Percentiles rank a stretch among this genome's conserved stretches.
Conservation (phyloP, 2,113 vertebrate species). For the Zootoca vivipara region DNA sequence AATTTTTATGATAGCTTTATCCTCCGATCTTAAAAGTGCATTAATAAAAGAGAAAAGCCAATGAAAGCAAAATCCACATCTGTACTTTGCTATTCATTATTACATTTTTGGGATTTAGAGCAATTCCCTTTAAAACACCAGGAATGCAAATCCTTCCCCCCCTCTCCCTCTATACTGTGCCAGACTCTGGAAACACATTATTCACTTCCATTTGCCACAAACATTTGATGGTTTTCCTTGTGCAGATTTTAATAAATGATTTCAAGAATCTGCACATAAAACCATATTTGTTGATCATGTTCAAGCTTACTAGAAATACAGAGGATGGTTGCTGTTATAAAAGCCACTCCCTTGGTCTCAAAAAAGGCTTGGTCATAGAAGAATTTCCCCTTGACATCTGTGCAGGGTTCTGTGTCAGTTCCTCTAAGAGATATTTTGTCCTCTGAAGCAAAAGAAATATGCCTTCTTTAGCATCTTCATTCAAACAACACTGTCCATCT, state of each 20-base stretch:
- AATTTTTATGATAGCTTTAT: not conserved
- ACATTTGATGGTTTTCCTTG: constrained; percentile 25
- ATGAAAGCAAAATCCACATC: not conserved
- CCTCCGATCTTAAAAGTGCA: not conserved
- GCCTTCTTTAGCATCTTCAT: constrained; percentile 24
- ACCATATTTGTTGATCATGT: constrained; percentile 43
- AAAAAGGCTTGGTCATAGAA: not conserved
- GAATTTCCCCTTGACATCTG: constrained; percentile 21
- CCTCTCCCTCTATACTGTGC: constrained; percentile 15
- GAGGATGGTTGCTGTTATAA: constrained; percentile 17
- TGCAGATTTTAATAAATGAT: constrained; percentile 40
- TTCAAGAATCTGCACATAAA: constrained; percentile 44
- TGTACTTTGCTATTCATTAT: not conserved
- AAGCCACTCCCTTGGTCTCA: constrained; percentile 9
- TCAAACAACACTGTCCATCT: constrained; percentile 17
- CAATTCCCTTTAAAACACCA: constrained; percentile 25
- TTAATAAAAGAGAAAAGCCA: not conserved
- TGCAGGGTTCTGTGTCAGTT: constrained; percentile 27
- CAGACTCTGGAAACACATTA: constrained; percentile 1
- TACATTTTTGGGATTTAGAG: constrained; percentile 34
- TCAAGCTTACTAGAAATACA: constrained; percentile 49
- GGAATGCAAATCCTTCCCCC: constrained; percentile 27
- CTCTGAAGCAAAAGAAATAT: constrained; percentile 26
- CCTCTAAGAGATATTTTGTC: constrained; percentile 10
- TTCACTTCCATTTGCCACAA: constrained; percentile 27